Base-by-base conservation (phyloP, 2,888 invertebrate genomes). In the Dryobotodes eremita region DNA sequence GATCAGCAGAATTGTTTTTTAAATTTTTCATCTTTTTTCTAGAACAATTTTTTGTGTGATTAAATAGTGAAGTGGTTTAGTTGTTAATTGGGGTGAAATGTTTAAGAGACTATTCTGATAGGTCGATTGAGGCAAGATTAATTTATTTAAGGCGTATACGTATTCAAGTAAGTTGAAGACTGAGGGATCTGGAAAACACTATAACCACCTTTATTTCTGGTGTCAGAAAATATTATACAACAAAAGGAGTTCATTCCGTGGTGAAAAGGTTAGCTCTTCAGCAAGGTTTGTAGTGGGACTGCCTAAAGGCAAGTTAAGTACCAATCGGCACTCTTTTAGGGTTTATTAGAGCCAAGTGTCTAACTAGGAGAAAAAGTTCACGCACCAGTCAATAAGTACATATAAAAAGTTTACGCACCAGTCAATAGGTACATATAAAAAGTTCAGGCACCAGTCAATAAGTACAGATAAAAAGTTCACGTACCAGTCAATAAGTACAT, bases 1-100 rank as follows among this genome's bases (percentile, higher is more conserved):
- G 80, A 80, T 75, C 80, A 80, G 75, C 78, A 79, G 83, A 64
- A 82, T 71, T 82, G 84, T 82, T 75, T 73, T 71, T 46, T 66
- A 64, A 76, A 83, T 23, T 80, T 81, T 70, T 64, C 48, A 46
- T 31, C 26, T 75, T 81, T 81, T 78, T 59, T 70, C 46, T n/a
- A 4, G 8, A 26, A 1, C 3, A 6, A 3, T 57, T 72, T 85
- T 77, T 64, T 64, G 50, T n/a, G 15, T 36, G 15, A 36, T 82
- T 20, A 26, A 31, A 20, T 73, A 13, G 59, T 66, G 36, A 13
- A 77, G 66, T 62, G 69, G 31, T 42, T 68, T 62, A 26, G 31
- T 61, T 66, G 20, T 31, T 50, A 53, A 62, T 17, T 42, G 11
- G 23, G 26, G 20, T 20, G 7, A 48, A 36, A 31, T 53, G 15